Evolutionary conservation across 2,888 invertebrate genomes (phyloP), one percentile per base, ranked within the genome.

Genomic region (Ophraella communa): DNA sequence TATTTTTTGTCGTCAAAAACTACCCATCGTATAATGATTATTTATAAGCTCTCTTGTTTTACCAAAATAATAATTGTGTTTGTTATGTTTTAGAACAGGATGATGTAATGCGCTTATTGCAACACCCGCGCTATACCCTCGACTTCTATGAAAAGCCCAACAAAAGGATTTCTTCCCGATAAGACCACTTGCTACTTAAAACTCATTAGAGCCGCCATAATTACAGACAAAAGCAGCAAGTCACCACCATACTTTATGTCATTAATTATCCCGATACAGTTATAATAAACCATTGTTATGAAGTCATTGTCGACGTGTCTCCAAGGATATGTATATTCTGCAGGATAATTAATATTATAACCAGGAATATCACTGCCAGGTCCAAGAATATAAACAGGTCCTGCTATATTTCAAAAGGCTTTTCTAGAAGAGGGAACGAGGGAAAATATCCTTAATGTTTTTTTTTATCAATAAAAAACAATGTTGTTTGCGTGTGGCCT

Each of bases 281-380:
- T 79, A 80, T 80, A 80, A 80, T 80, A 80, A 80, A 79, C 76
- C 79, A 80, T 80, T 80, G 79, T 80, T 79, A 76, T 66, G 62
- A 63, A 77, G 77, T 78, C 79, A 79, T 79, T 80, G 80, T 80
- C 71, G 76, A 77, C 77, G 75, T 79, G 80, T 80, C 80, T 79
- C 79, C 75, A 77, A 79, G 75, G 79, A 80, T 79, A 78, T 78
- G 79, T 78, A 78, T 77, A 78, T 79, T 75, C 77, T 72, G 66
- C 72, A 70, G 77, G 73, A 76, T 80, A 79, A 80, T 80, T 80
- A 80, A 80, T 80, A 79, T 78, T 68, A 66, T 63, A 55, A 69
- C 68, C 67, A 68, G 73, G 57, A 64, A 63, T 68, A 68, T 67
- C 67, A 70, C 65, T 64, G 67, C 68, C 72, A 70, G 72, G 72